Evolutionary conservation across 2,113 vertebrate species (phyloP).

Genomic region (Recurvirostra avosetta): DNA sequence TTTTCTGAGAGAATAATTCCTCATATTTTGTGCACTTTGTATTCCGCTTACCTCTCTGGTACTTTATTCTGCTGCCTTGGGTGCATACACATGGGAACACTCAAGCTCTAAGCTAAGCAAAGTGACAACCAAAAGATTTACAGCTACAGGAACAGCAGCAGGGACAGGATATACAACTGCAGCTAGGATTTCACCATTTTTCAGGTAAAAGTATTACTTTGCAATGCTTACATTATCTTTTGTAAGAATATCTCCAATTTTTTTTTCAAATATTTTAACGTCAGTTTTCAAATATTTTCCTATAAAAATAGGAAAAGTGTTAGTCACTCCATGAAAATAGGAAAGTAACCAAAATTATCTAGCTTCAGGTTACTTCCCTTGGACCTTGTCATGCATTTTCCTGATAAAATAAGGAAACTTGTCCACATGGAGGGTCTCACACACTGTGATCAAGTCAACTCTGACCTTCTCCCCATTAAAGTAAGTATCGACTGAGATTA

Average conservation of each 20-base stretch:
- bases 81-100: neutral
- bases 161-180: neutral
- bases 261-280: neutral
- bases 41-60: neutral
- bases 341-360: neutral
- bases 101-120: neutral
- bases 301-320: neutral
- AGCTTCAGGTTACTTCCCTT: neutral
- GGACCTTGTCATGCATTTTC: neutral
- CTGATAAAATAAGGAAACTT: neutral
- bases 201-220: neutral
- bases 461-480: neutral
- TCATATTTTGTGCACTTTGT: neutral
- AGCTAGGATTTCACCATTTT: neutral
- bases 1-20: neutral
- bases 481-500: neutral
- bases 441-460: neutral
- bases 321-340: neutral
- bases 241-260: neutral
- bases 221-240: neutral
- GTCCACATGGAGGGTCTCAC: neutral
- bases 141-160: neutral
- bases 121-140: neutral
- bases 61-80: neutral
- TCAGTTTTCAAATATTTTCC: neutral